Base-by-base conservation (phyloP, 1,140 invertebrate species). In the Pseudomyrmex concolor region DNA sequence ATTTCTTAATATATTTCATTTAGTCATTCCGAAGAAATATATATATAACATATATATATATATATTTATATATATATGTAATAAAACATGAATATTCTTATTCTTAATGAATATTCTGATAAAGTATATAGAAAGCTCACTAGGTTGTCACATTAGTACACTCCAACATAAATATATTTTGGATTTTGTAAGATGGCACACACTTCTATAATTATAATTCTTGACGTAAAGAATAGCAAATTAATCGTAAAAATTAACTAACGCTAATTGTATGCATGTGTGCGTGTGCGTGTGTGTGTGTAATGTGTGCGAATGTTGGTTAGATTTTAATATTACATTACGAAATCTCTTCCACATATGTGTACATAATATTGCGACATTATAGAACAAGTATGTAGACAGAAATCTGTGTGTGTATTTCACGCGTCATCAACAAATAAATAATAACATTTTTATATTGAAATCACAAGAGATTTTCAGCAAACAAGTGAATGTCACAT, bases 331-430 rank as follows among this genome's bases (percentile, higher is more conserved):
- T 74, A 76, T 68, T 90, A 90, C 83, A 89, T 85, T 91, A 90
- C 80, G 72, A 89, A 89, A 22, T 66, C 85, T 89, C 84, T 81
- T 90, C 34, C 34, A 34, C 34, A 7, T 34, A 34, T 34, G 83
- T 92, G 90, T 92, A 92, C 84, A 91, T 92, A 90, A 83, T 83
- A 92, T 92, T 89, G 88, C 89, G 83, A 91, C 89, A 91, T 88
- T 88, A 89, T 86, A 89, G 86, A 84, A 89, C 84, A 89, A 83
- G 86, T 60, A 90, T 90, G 84, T 89, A 90, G 91, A 89, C 85
- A 84, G 86, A 91, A 92, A 92, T 86, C 89, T 92, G 91, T 92
- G 90, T 90, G 91, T 90, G 89, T 92, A 92, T 64, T 13, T 85
- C 88, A 91, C 84, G 88, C 84, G 90, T 85, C 91, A 91, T 89